Conservation (phyloP, 2,113 vertebrate genomes). For the Chitala chitala region DNA sequence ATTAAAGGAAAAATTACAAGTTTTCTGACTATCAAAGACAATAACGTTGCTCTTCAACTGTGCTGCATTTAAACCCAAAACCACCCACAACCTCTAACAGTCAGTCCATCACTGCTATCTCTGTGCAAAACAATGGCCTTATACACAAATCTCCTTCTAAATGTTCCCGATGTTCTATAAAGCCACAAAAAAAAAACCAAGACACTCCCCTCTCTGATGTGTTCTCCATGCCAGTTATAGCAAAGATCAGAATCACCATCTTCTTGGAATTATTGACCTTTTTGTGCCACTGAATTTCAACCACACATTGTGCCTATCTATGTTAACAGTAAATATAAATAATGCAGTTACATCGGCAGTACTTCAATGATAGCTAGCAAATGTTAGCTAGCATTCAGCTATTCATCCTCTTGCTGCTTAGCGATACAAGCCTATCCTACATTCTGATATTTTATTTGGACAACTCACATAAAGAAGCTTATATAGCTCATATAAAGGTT, state of each 20-base stretch:
- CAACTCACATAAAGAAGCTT: too few relatives aligned
- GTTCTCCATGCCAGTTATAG: background rate
- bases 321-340: too few relatives aligned
- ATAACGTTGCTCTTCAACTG: background rate
- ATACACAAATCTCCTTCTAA: background rate
- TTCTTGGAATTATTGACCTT: background rate
- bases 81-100: constrained; percentile 5
- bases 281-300: too few relatives aligned
- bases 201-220: background rate
- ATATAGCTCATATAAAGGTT: too few relatives aligned
- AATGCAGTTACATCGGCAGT: background rate
- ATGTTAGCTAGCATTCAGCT: too few relatives aligned
- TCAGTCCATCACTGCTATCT: constrained; percentile 12
- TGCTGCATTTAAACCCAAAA: background rate
- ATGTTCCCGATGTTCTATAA: background rate
- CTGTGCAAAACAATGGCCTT: background rate
- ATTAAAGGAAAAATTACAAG: constrained; percentile 14
- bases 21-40: constrained; percentile 14
- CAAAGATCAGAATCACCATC: background rate
- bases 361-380: background rate
- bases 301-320: too few relatives aligned
- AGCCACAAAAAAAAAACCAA: too few relatives aligned
- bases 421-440: too few relatives aligned
- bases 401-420: too few relatives aligned
- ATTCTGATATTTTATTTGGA: too few relatives aligned